Evolutionary conservation across 2,113 vertebrate genomes (phyloP).

Genomic region (Rhizomys pruinosus): DNA sequence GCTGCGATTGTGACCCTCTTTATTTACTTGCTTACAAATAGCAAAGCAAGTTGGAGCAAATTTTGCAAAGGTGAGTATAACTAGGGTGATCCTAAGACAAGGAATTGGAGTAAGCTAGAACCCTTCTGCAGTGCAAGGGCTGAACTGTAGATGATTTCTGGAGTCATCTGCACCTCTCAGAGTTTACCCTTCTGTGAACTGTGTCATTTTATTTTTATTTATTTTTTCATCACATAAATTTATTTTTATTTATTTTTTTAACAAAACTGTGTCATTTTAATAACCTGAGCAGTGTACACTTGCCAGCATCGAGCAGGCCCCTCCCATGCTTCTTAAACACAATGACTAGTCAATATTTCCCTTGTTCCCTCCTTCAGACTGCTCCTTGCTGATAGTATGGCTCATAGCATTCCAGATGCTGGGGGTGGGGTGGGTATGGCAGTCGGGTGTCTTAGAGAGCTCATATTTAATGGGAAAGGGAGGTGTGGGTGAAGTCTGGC

Average conservation of each 20-base stretch:
- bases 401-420: neutral
- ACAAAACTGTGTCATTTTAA: neutral
- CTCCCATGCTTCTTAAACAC: conserved; percentile 2
- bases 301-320: neutral
- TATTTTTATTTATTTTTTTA: too few relatives aligned
- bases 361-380: neutral
- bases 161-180: neutral
- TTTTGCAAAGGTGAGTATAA: conserved; percentile 15
- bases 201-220: too few relatives aligned
- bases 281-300: neutral
- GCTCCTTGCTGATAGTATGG: neutral
- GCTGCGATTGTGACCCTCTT: neutral
- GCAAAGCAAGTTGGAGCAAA: neutral
- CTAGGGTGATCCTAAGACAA: neutral
- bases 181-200: neutral
- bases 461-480: conserved; percentile 5
- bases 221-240: too few relatives aligned
- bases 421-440: neutral
- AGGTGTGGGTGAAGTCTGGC: conserved; percentile 1
- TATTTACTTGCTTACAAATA: conserved; percentile 21
- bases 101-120: neutral
- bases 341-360: neutral
- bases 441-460: neutral
- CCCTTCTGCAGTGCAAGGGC: neutral
- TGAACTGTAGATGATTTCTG: conserved; percentile 3